Base-by-base conservation (phyloP, 2,797 vertebrate species). In the Dendrocincla tyrannina region DNA sequence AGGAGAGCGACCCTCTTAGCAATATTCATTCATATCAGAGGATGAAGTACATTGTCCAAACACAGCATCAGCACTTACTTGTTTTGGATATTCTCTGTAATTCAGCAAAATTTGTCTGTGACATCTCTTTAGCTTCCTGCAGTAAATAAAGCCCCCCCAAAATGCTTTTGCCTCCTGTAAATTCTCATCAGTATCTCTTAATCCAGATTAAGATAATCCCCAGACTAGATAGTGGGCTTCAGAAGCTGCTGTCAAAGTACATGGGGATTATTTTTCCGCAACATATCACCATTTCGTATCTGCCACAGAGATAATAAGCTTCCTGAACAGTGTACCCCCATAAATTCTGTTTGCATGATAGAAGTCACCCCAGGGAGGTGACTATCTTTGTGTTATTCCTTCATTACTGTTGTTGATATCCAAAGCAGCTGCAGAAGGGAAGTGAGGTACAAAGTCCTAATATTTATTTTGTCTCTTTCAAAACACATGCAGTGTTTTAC, bases 181-280 rank as follows among this genome's bases (percentile, higher is more conserved):
- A 66, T n/a, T 75, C 44, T 28, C 19, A 66, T 30, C 59, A 46
- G 18, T 42, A 44, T 47, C 35, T 87, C 82, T 93, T 88, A 68
- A 85, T 66, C 60, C 77, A 91, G 77, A 95, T 89, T 76, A 93
- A 86, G 42, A 52, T 53, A 89, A 66, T 76, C 80, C 55, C 41
- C 5, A 0, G 14, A 69, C 47, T 58, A 92, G 63, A 87, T 77
- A 70, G 30, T 11, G 22, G 5, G 14, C 46, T 89, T 88, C 46
- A 53, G 56, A 94, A 92, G 35, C 42, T 14, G 4, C 37, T 81
- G 66, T 72, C 75, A 83, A 92, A 96, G 91, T 35, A 85, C 23
- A 33, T 2, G 58, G 47, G 39, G 63, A 85, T 94, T 91, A 52
- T 89, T 93, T 91, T 87, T 82, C 68, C 91, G n/a, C 3, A 0